Evolutionary conservation across 1,140 invertebrate species (phyloP).

Genomic region (Bombus soroeensis): DNA sequence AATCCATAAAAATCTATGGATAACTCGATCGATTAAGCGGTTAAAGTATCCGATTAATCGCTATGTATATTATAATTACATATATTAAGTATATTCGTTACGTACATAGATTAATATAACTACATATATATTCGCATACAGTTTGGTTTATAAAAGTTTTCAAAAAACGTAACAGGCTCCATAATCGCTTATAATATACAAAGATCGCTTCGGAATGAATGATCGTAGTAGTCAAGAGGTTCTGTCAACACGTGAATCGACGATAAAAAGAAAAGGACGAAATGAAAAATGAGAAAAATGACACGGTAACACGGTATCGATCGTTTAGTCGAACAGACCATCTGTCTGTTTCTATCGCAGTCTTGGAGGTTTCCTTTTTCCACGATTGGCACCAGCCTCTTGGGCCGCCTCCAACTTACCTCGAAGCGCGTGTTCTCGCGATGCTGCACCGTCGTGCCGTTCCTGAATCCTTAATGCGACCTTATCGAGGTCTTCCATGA

Average conservation of each 20-base stretch:
- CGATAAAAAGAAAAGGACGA: not conserved
- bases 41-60: too few relatives aligned
- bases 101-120: too few relatives aligned
- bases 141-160: too few relatives aligned
- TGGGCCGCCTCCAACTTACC: conserved; percentile 40
- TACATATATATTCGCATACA: too few relatives aligned
- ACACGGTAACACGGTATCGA: not conserved
- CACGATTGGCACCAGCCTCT: conserved; percentile 19
- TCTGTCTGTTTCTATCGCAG: conserved; percentile 37
- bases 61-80: too few relatives aligned
- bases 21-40: too few relatives aligned
- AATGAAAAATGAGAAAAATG: not conserved
- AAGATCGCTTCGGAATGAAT: too few relatives aligned
- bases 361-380: conserved; percentile 14
- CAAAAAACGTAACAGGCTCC: too few relatives aligned
- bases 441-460: conserved; percentile 9
- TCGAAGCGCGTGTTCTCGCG: conserved; percentile 19
- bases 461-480: conserved; percentile 54
- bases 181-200: too few relatives aligned
- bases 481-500: conserved; percentile 43
- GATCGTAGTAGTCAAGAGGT: too few relatives aligned
- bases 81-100: too few relatives aligned
- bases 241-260: not conserved
- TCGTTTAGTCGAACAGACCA: conserved; percentile 21
- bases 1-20: too few relatives aligned